Evolutionary conservation across 2,888 invertebrate genomes (phyloP), one percentile per base, ranked within the genome.

Genomic region (Gymnosoma rotundatum): DNA sequence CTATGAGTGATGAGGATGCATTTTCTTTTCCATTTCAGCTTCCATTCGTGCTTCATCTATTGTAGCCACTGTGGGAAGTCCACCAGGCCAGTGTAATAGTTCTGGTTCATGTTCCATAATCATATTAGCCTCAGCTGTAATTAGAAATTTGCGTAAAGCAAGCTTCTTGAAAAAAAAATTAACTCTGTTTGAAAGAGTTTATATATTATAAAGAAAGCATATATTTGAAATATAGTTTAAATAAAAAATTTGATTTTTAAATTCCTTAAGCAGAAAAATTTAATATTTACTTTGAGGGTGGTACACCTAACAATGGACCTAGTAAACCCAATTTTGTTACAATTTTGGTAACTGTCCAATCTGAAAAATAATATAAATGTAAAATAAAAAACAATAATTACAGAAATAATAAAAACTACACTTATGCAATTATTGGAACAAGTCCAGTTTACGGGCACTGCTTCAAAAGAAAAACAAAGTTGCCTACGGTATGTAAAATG

Each of bases 91-190:
- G 84, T 95, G 94, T n/a, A 96, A 91, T 67, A 95, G 91, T 61
- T 95, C 95, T 12, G 93, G 92, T 89, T 96, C 96, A 87, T 95
- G 95, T 73, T 95, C 94, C 94, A 96, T 94, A 80, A 96, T 96
- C 91, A 96, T 95, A 89, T 96, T 96, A 25, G 96, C 96, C 93
- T 96, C 96, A 92, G 94, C 96, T 92, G 64, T 3, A 87, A 87
- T 58, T 36, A 45, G 20, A 52, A 56, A 48, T 84, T 60, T 64
- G 38, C 36, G n/a, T 16, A 50, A 50, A 64, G n/a, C 48, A 64
- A 48, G 32, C 64, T 50, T 50, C 38, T 64, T 32, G 7, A 32
- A 32, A 8, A 56, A 12, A 50, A 32, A 50, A 7, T 14, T 9
- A 9, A 18, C 0, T 2, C 6, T 8, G 20, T 32, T 70, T 16